phyloP scores from a whole-genome alignment of 2,888 invertebrate genomes.

The Ommatoiulus sabulosus region DNA sequence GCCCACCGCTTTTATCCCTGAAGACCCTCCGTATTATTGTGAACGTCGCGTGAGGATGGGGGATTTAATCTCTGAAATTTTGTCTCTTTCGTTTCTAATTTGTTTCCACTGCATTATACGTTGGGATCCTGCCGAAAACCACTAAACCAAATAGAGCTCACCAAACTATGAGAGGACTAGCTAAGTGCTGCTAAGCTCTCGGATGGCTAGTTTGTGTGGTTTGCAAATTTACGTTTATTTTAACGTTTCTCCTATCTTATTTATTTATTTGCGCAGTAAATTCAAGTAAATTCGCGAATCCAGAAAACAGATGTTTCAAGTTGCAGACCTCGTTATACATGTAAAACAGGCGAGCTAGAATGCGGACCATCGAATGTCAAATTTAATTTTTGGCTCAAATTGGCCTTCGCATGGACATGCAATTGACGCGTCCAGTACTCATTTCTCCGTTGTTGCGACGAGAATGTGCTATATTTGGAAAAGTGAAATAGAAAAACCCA shows the following conservation, averaged over 20 bases:
- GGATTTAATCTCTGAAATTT: conserved; percentile 47
- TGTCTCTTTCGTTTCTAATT: conserved; percentile 22
- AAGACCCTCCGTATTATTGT: background rate
- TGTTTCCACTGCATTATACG: conserved; percentile 25
- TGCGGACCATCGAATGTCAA: background rate
- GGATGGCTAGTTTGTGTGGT: background rate
- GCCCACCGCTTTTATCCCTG: background rate
- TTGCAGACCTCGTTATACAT: background rate
- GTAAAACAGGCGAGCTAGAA: background rate
- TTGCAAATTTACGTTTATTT: background rate
- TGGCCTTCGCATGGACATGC: too few species aligned
- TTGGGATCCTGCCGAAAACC: conserved; percentile 3
- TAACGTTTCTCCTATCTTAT: background rate
- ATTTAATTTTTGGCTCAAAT: too few species aligned
- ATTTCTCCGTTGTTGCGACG: too few species aligned
- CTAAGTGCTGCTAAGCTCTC: conserved; percentile 14
- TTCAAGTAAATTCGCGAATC: background rate
- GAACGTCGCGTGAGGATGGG: background rate
- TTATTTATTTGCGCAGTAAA: background rate
- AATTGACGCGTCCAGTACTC: too few species aligned
- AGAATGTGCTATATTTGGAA: too few species aligned
- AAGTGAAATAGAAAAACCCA: too few species aligned
- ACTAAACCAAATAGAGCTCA: conserved; percentile 11
- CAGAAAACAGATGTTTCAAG: background rate
- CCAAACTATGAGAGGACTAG: background rate